These are phyloP conservation scores for Zele albiditarsus DNA, from an alignment of 2,888 invertebrate species.

Conservation along the genomic window DNA sequence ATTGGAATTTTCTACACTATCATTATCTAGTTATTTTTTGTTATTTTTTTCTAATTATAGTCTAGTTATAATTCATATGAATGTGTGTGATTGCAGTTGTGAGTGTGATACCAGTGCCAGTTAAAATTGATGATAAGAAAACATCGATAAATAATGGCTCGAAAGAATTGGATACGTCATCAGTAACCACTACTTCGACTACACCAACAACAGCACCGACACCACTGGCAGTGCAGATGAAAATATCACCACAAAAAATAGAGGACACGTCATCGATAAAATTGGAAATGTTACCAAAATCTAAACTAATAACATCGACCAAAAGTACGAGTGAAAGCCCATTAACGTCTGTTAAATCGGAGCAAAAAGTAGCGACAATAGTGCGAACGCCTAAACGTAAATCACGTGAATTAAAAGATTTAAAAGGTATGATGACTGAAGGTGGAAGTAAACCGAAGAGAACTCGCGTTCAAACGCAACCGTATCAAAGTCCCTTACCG, in stretches of 20 bases:
- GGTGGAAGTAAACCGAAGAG: slow-evolving; percentile 75
- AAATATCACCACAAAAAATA: slow-evolving; percentile 46
- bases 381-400: slow-evolving; percentile 66
- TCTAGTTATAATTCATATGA: slow-evolving; percentile 22
- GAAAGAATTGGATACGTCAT: slow-evolving; percentile 53
- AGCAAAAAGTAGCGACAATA: slow-evolving; percentile 52
- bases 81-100: slow-evolving; percentile 47
- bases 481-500: slow-evolving; percentile 88
- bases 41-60: slow-evolving; percentile 14
- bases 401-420: slow-evolving; percentile 67
- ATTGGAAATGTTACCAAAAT: slow-evolving; percentile 28
- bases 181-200: slow-evolving; percentile 2
- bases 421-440: slow-evolving; percentile 59
- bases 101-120: slow-evolving; percentile 53
- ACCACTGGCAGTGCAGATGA: slow-evolving; percentile 32
- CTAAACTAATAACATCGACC: slow-evolving; percentile 34
- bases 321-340: slow-evolving; percentile 47
- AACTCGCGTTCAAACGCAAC: slow-evolving; percentile 81
- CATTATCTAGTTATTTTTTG: neutral
- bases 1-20: neutral
- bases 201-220: slow-evolving; percentile 11
- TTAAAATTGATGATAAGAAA: slow-evolving; percentile 67
- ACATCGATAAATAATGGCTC: slow-evolving; percentile 54
- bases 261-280: slow-evolving; percentile 44
- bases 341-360: slow-evolving; percentile 66